Evolutionary conservation across 1,140 invertebrate species (phyloP).

Genomic region (Hermatobates lingyangjiaoensis): DNA sequence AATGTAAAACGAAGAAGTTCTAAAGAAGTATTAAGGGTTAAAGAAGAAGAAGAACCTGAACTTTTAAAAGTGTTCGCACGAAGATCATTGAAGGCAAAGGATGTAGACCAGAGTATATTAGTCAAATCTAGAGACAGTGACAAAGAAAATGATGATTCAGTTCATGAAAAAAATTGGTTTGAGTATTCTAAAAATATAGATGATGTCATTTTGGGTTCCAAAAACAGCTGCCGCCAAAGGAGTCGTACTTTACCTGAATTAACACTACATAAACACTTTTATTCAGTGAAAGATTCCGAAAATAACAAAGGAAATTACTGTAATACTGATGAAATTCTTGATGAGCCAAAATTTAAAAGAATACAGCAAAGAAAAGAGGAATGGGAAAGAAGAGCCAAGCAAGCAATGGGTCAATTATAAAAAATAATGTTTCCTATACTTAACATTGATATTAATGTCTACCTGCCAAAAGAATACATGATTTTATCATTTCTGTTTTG

Average conservation of each 20-base stretch:
- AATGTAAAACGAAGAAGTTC: conserved; percentile 24
- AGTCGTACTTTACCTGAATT: neutral
- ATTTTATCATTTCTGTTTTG: too few relatives aligned
- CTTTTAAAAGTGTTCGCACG: conserved; percentile 59
- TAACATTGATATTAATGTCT: too few relatives aligned
- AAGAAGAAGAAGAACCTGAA: conserved; percentile 50
- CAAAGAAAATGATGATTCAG: conserved; percentile 36
- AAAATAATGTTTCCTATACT: too few relatives aligned
- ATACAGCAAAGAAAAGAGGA: conserved; percentile 50
- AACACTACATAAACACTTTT: neutral
- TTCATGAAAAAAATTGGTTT: conserved; percentile 15
- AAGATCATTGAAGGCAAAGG: conserved; percentile 51
- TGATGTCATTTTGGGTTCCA: conserved; percentile 11
- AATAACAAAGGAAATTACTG: conserved; percentile 23
- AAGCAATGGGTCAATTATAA: conserved; percentile 28
- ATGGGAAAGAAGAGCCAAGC: conserved; percentile 48
- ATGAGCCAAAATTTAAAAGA: conserved; percentile 36
- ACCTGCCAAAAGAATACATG: too few relatives aligned
- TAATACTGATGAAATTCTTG: conserved; percentile 20
- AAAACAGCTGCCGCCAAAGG: neutral
- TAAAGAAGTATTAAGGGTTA: conserved; percentile 30
- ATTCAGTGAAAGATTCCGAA: conserved; percentile 18
- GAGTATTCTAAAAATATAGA: conserved; percentile 18
- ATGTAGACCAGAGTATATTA: conserved; percentile 33
- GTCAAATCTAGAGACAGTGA: conserved; percentile 36